Evolutionary conservation across 2,888 invertebrate genomes (phyloP).

Genomic region (Parnassius smintheus): DNA sequence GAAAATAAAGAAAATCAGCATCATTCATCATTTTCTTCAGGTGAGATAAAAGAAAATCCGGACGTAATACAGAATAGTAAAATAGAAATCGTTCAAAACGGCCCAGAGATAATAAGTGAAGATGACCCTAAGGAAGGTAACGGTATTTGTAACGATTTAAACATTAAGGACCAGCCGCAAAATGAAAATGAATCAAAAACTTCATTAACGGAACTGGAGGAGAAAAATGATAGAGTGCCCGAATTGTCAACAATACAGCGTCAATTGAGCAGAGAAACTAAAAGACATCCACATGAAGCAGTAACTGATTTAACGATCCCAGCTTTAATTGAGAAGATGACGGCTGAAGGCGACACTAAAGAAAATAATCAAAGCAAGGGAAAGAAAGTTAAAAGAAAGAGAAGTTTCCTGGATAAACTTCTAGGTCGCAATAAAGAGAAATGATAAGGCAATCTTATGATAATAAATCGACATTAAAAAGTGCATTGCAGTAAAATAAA

Average conservation of each 20-base stretch:
- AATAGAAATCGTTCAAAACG: slow-evolving; percentile 49
- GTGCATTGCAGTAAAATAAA: slow-evolving; percentile 51
- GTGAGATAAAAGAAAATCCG: slow-evolving; percentile 32
- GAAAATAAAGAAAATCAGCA: slow-evolving; percentile 39
- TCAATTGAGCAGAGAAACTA: slow-evolving; percentile 58
- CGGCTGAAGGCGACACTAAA: slow-evolving; percentile 57
- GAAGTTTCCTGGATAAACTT: slow-evolving; percentile 74
- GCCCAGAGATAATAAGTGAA: slow-evolving; percentile 1
- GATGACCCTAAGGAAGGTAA: slow-evolving; percentile 33
- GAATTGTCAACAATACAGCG: slow-evolving; percentile 59
- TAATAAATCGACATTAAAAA: slow-evolving; percentile 48
- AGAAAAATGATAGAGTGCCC: slow-evolving; percentile 65
- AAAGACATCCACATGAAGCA: slow-evolving; percentile 48
- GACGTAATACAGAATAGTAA: slow-evolving; percentile 38
- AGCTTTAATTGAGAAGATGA: slow-evolving; percentile 67
- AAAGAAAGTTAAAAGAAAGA: slow-evolving; percentile 72
- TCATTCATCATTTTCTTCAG: slow-evolving; percentile 9
- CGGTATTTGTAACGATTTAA: slow-evolving; percentile 29
- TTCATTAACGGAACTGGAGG: slow-evolving; percentile 62
- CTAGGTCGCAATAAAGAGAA: slow-evolving; percentile 68
- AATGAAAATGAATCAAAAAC: slow-evolving; percentile 46
- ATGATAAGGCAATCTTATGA: slow-evolving; percentile 39
- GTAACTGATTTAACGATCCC: slow-evolving; percentile 67
- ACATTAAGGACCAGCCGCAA: slow-evolving; percentile 32
- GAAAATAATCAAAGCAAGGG: slow-evolving; percentile 53